Base-by-base conservation (phyloP, 1,140 invertebrate genomes). In the Drosophila serrata region DNA sequence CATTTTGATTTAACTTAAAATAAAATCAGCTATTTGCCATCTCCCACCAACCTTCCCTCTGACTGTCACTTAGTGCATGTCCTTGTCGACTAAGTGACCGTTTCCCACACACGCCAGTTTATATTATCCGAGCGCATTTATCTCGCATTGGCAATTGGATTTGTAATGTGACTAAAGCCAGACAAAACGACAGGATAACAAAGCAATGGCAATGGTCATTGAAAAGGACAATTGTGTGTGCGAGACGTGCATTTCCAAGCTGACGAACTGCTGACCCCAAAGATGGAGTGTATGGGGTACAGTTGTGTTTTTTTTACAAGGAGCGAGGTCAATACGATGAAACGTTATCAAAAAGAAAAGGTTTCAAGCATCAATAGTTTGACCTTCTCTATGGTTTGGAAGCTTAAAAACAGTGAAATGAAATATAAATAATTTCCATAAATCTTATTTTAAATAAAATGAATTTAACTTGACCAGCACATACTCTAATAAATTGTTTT, bases 101-200 rank as follows among this genome's bases (percentile, higher is more conserved):
- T 42, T 65, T 68, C 63, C 68, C 68, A 72, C 78, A 69, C 70
- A 69, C 63, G 78, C 48, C 79, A 70, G 58, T 63, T 58, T 46
- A 46, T 48, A 49, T 82, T 82, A 86, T 82, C 82, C 65, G 57
- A 46, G 43, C 63, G 58, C 75, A 87, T 86, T 86, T 87, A 87
- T 86, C 78, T 86, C 57, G 35, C 79, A 87, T 68, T 82, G 79
- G 37, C 82, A 87, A 87, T 79, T 73, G 65, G 69, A 81, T 77
- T 77, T 61, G 77, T 67, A 53, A 77, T 85, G 81, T 61, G 72
- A 63, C 59, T 46, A 37, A 39, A 82, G 60, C 57, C 60, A 70
- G 43, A 63, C 69, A 67, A 78, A 75, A 74, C 55, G 75, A 55
- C 70, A 55, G 56, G 51, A 87, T 82, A 82, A 79, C 65, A 61